Base-by-base conservation (phyloP, 2,888 invertebrate genomes). In the Psylliodes chrysocephalus region DNA sequence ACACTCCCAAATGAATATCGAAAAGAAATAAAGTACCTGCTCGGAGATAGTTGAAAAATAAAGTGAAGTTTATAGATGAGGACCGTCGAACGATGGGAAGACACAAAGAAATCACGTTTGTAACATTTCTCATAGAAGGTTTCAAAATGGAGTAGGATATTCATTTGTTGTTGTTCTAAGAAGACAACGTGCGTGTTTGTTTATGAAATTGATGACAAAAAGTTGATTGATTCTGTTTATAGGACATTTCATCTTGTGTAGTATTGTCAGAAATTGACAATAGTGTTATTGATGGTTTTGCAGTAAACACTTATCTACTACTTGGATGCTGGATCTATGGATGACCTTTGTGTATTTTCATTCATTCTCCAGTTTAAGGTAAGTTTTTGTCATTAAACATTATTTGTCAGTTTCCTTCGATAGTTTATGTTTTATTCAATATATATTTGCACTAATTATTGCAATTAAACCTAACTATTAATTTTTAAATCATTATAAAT, bases 91-190 rank as follows among this genome's bases (percentile, higher is more conserved):
- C 73, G 63, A 70, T 72, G 71, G 68, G 66, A 71, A 72, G 69
- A 73, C 70, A 76, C 75, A 73, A 78, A 78, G 78, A 78, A 78
- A 71, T 70, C 70, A 70, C 63, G 72, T 73, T 75, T 74, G 72
- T 71, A 75, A 73, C 72, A 74, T 77, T 77, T 77, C 75, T 77
- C 73, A 75, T 76, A 75, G 75, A 76, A 78, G 74, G 73, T 77
- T 79, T 78, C 80, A 80, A 80, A 80, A 80, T 80, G 80, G 80
- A 80, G 80, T 80, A 80, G 78, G 78, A 75, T 73, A 73, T 73
- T 71, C 75, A 75, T 78, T 78, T 79, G 78, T 79, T 79, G 76
- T 78, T 78, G 75, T 78, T 75, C 66, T 55, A 60, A 66, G 68
- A 68, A 65, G 55, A 64, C 70, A 71, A 71, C 70, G 71, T 71